Percentiles rank a stretch among this genome's conserved stretches.
Conservation (phyloP, 1,140 invertebrate species). For the Macrostomum lignano region DNA sequence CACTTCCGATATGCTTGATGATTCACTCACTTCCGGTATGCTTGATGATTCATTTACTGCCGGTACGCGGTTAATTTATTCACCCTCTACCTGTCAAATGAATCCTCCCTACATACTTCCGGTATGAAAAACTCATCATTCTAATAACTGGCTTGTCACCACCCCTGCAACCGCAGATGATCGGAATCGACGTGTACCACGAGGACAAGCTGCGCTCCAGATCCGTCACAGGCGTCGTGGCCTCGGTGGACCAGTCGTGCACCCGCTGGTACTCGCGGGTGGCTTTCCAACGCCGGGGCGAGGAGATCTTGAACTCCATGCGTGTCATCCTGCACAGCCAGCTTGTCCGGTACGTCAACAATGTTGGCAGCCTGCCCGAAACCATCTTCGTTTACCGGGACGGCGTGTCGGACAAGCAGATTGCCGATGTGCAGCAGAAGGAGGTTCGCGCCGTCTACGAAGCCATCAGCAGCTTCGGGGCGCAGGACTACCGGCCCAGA, state of each 20-base stretch:
- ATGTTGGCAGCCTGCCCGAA: constrained; percentile 32
- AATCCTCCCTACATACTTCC: too few relatives aligned
- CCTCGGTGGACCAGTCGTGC: constrained; percentile 41
- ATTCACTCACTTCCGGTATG: too few relatives aligned
- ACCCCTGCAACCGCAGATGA: too few relatives aligned
- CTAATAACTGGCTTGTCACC: too few relatives aligned
- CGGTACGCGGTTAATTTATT: too few relatives aligned
- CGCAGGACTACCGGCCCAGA: constrained; percentile 34
- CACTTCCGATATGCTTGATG: too few relatives aligned
- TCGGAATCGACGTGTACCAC: constrained; percentile 67
- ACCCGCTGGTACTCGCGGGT: constrained; percentile 48
- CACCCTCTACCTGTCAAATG: too few relatives aligned
- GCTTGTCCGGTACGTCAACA: constrained; percentile 9
- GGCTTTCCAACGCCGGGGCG: constrained; percentile 37
- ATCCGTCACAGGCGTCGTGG: constrained; percentile 46
- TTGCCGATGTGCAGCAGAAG: constrained; percentile 38
- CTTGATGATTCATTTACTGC: too few relatives aligned
- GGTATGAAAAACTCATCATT: too few relatives aligned
- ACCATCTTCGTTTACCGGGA: constrained; percentile 61
- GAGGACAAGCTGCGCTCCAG: constrained; percentile 34
- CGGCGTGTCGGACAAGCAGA: constrained; percentile 61
- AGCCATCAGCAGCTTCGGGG: constrained; percentile 30
- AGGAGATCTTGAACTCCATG: constrained; percentile 32
- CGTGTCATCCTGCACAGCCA: constrained; percentile 9
- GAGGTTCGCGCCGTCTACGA: constrained; percentile 42